Base-by-base conservation (phyloP, 2,113 vertebrate species). In the Pycnonotus jocosus region DNA sequence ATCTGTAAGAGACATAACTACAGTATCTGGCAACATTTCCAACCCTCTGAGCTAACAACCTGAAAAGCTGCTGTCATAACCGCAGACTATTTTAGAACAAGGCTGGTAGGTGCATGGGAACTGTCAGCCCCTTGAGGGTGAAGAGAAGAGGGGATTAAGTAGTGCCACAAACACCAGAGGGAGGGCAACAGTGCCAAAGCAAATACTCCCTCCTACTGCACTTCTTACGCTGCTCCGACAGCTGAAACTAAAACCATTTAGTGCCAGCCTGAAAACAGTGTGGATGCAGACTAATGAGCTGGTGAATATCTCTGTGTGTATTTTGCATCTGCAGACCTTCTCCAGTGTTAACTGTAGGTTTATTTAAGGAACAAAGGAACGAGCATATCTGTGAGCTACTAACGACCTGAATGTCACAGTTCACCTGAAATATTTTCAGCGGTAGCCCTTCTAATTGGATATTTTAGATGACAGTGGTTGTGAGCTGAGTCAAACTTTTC, bases 21-120 rank as follows among this genome's bases (percentile, higher is more conserved):
- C 30, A 21, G 57, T 69, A 90, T 77, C 74, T 94, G 92, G 87
- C 68, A 91, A 50, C 62, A 19, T 38, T 80, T 92, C 84, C 72
- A 91, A 44, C 30, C 64, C 85, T 82, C 51, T 70, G 74, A 94
- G 78, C 74, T 88, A 82, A 94, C 56, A 93, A 22, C 71, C 71
- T 6, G 2, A 78, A 91, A 83, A 87, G 62, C 65, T 92, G 87
- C 87, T 94, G 74, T 74, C 71, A 73, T 64, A 93, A 62, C 68
- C 62, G 60, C 5, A 12, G 88, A 76, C 74, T 92, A 16, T 81
- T 92, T 83, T 58, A 83, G 68, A 92, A 54, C 53, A 72, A 40
- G 65, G 25, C 73, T 64, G 24, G 73, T 69, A 87, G 70, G 54
- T 77, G 76, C 7, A 18, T 77, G 71, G 60, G 90, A 96, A 61